phyloP scores from a whole-genome alignment of 2,797 vertebrate species.

The Neosalanx taihuensis region DNA sequence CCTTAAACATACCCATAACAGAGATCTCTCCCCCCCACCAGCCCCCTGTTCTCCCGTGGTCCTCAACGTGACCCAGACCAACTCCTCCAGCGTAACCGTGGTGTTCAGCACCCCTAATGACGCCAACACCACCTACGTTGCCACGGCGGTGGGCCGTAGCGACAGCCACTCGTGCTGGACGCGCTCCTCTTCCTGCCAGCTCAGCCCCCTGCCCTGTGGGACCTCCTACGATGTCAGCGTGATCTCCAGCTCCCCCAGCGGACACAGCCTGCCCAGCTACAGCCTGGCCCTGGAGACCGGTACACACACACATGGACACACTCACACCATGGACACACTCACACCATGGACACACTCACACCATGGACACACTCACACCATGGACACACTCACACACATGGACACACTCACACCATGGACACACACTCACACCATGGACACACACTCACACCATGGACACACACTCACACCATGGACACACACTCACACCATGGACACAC shows the following conservation, averaged over 20 bases:
- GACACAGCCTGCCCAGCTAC: slow-evolving; percentile 13
- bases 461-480: background rate
- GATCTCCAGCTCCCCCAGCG: background rate
- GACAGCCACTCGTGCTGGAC: slow-evolving; percentile 7
- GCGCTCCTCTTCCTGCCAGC: background rate
- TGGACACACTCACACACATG: slow-evolving; percentile 4
- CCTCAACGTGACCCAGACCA: slow-evolving; percentile 10
- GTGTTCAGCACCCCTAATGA: background rate
- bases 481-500: background rate
- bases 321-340: background rate
- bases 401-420: background rate
- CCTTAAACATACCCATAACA: background rate
- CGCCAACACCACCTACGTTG: slow-evolving; percentile 5
- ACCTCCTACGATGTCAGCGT: slow-evolving; percentile 6
- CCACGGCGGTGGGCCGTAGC: background rate
- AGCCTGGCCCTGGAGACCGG: slow-evolving; percentile 10
- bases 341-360: background rate
- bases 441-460: slow-evolving; percentile 4
- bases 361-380: background rate
- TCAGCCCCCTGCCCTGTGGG: slow-evolving; percentile 10
- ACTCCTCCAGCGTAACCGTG: slow-evolving; percentile 5
- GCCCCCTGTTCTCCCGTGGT: slow-evolving; percentile 5
- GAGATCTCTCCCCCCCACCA: background rate
- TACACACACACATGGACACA: background rate
- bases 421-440: no score